Evolutionary conservation across 2,797 vertebrate genomes (phyloP), one percentile per base, ranked within the genome.

Genomic region (Pterois miles): DNA sequence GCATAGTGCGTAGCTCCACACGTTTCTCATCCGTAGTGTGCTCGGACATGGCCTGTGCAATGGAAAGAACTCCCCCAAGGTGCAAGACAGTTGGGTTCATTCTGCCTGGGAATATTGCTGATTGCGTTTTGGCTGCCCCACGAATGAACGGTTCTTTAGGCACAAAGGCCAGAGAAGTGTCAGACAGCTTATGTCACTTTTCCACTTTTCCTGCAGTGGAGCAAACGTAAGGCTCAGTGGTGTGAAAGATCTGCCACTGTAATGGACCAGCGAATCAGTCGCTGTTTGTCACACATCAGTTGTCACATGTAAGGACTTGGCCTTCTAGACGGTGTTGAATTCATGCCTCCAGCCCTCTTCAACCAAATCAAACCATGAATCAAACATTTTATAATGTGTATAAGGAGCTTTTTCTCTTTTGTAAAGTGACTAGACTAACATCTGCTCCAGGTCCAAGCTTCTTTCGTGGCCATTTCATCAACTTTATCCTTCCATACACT

Each of bases 71-170:
- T 54, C 54, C 56, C 54, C 48, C 20, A 68, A 46, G 33, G 80
- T 80, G 52, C 70, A 66, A 36, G 27, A 70, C 62, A 12, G 27
- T 76, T 74, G 4, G 29, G 53, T 78, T 76, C 64, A 66, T 65
- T 80, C 48, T 80, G 58, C 66, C 65, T 66, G 27, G 43, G 65
- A 82, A 65, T 40, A 38, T 73, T 59, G 66, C 79, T 90, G 88
- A 92, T 92, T 94, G 86, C 87, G 71, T 83, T 92, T 82, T 90
- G 87, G 89, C 87, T 67, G 46, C 38, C 70, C 71, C 29, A 38
- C 25, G 1, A 76, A 77, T 84, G 48, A 79, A 71, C 5, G 2
- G 6, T 33, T 83, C 43, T 76, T 74, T 9, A 40, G 63, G 54
- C 43, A 33, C 23, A 56, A 70, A 86, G 50, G 50, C 65, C 65